These are phyloP conservation scores for Spinus olivaceus DNA, from an alignment of 2,797 vertebrate genomes.

Conservation along the genomic window DNA sequence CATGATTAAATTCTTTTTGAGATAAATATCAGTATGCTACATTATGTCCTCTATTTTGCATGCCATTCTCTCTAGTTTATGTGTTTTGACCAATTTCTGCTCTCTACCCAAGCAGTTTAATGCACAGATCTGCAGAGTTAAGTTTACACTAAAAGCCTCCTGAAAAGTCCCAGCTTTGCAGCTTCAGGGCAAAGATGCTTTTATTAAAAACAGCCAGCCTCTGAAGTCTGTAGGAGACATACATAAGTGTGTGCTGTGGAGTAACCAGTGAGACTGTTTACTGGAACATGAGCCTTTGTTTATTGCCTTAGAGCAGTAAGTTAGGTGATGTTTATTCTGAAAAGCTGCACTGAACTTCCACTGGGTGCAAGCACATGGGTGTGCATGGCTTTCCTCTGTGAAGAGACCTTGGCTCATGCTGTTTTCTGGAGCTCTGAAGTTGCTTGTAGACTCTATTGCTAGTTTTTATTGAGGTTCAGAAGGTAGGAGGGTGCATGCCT, in stretches of 20 bases:
- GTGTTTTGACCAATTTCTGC: neutral
- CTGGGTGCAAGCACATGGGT: neutral
- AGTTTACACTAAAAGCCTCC: neutral
- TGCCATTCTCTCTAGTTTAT: neutral
- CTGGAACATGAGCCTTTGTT: neutral
- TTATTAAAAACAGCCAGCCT: neutral
- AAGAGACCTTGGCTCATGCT: neutral
- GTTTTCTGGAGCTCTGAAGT: neutral
- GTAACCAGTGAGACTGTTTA: neutral
- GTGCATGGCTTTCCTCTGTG: accelerated
- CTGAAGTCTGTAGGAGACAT: neutral
- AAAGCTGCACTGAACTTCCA: neutral
- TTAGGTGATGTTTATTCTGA: neutral
- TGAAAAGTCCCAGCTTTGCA: neutral
- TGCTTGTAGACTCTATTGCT: neutral
- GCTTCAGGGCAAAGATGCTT: neutral
- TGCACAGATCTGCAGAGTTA: neutral
- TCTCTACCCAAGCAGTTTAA: neutral
- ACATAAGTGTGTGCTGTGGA: neutral
- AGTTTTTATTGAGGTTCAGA: neutral
- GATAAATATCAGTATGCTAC: neutral
- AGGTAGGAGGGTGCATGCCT: neutral
- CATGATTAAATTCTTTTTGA: neutral
- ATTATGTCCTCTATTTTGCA: neutral
- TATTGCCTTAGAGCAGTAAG: neutral